phyloP scores from a whole-genome alignment of 2,888 invertebrate species.

The Watsonalla cultraria region DNA sequence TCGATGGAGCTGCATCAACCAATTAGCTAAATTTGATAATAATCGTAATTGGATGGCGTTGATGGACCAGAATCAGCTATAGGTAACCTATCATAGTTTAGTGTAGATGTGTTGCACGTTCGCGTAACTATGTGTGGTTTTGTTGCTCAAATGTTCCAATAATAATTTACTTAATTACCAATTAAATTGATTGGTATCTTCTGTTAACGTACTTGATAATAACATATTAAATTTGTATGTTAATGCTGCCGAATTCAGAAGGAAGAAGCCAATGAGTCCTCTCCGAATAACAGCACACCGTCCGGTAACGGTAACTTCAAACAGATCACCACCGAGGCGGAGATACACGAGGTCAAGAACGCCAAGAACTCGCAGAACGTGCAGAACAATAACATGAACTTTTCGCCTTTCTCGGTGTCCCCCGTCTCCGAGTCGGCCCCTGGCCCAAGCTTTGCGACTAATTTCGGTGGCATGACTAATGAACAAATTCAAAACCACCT shows the following conservation, averaged over 20 bases:
- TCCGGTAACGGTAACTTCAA: constrained; percentile 44
- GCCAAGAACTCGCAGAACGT: constrained; percentile 38
- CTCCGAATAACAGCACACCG: constrained; percentile 23
- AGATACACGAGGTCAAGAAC: constrained; percentile 45
- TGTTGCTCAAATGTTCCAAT: too few relatives aligned
- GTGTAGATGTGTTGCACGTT: background rate
- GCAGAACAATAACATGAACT: constrained; percentile 54
- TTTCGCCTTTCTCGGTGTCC: constrained; percentile 38
- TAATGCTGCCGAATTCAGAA: constrained; percentile 39
- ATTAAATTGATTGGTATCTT: too few relatives aligned
- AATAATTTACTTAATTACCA: too few relatives aligned
- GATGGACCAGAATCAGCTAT: background rate
- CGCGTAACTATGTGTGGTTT: background rate
- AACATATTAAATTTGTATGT: constrained; percentile 18
- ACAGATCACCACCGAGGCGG: constrained; percentile 36
- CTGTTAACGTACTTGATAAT: background rate
- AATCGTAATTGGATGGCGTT: background rate
- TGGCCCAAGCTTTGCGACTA: constrained; percentile 36
- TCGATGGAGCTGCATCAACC: background rate
- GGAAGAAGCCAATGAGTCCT: constrained; percentile 27
- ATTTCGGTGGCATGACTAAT: constrained; percentile 55
- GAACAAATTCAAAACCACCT: constrained; percentile 65
- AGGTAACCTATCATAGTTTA: background rate
- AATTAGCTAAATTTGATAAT: background rate
- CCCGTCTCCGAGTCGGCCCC: constrained; percentile 36